phyloP scores from a whole-genome alignment of 2,113 vertebrate genomes.

The Theropithecus gelada region DNA sequence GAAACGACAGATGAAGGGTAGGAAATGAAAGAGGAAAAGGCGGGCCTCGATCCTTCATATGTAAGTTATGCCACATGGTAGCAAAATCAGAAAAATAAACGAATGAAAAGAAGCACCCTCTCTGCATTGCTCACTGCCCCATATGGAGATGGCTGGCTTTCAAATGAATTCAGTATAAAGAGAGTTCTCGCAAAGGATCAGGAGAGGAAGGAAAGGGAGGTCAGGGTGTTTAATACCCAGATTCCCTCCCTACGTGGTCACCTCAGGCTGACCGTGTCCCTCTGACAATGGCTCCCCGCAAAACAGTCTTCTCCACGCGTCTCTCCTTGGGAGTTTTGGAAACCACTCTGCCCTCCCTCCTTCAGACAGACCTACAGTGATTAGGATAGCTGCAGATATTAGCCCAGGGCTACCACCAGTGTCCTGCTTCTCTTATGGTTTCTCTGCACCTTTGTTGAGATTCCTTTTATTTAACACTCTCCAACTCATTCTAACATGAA shows the following conservation, averaged over 20 bases:
- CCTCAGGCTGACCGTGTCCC: background rate
- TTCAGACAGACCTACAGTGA: background rate
- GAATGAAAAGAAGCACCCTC: background rate
- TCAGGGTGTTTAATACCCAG: background rate
- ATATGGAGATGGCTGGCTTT: background rate
- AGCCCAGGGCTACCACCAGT: too few species aligned
- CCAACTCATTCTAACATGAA: background rate
- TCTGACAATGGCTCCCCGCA: background rate
- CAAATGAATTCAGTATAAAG: background rate
- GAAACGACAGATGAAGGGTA: background rate
- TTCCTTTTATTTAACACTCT: background rate
- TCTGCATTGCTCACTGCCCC: background rate
- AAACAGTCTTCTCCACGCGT: background rate
- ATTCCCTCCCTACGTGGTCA: background rate
- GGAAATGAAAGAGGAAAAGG: background rate
- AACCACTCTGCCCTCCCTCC: background rate
- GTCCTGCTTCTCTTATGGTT: background rate
- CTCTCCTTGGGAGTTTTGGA: background rate
- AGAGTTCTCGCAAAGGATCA: background rate
- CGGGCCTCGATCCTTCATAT: background rate
- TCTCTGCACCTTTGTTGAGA: background rate
- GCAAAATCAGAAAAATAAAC: background rate
- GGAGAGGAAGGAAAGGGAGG: background rate
- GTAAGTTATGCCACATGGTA: background rate
- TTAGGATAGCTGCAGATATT: background rate